phyloP scores from a whole-genome alignment of 2,888 invertebrate species.

The Nysson spinosus region DNA sequence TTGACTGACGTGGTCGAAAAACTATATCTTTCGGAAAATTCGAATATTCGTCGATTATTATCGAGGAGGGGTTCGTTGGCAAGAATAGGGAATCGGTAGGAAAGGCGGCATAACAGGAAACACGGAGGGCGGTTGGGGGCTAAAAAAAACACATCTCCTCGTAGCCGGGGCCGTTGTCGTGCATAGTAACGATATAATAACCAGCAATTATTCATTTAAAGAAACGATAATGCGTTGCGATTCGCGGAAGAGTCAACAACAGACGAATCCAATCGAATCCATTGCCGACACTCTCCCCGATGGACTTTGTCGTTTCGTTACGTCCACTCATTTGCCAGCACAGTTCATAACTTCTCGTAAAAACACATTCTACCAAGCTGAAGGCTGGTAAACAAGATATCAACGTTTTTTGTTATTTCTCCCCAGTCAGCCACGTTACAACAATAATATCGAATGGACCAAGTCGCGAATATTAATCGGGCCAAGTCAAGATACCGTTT shows the following conservation, averaged over 20 bases:
- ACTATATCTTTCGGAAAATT: no score
- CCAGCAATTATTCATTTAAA: conserved; percentile 52
- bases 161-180: neutral
- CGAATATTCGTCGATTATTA: no score
- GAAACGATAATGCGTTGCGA: conserved; percentile 53
- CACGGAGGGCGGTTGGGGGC: no score
- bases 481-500: neutral
- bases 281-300: conserved; percentile 39
- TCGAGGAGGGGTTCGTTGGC: no score
- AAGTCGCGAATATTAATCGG: conserved; percentile 40
- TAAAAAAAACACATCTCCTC: neutral
- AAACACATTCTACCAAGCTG: no score
- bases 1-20: no score
- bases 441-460: conserved; percentile 44
- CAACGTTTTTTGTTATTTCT: no score
- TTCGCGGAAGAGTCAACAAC: conserved; percentile 60
- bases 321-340: conserved; percentile 9
- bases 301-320: conserved; percentile 60
- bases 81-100: no score
- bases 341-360: no score
- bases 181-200: conserved; percentile 27
- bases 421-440: conserved; percentile 22
- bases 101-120: no score
- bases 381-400: conserved; percentile 60
- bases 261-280: no score